phyloP scores from a whole-genome alignment of 2,888 invertebrate species.

The Pinctada fucata region DNA sequence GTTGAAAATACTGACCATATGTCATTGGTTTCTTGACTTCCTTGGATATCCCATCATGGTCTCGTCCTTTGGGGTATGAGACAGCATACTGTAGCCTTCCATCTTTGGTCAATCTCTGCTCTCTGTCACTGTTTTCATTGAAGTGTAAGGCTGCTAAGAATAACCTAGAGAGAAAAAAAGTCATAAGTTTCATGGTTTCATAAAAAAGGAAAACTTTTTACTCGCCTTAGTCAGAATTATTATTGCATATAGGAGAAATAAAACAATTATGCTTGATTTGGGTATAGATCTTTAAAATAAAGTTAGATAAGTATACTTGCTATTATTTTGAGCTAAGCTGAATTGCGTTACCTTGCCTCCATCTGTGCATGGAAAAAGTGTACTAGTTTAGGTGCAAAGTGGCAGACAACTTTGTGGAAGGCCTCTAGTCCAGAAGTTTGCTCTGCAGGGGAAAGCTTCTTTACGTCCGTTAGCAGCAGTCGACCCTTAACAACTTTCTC shows the following conservation, averaged over 20 bases:
- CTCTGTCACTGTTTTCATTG: background rate
- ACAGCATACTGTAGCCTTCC: constrained; percentile 1
- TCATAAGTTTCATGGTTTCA: too few relatives aligned
- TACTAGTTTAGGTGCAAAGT: constrained; percentile 42
- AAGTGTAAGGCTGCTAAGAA: background rate
- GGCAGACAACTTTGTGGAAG: constrained; percentile 41
- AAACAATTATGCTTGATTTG: too few relatives aligned
- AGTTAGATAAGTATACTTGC: too few relatives aligned
- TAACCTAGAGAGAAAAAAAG: background rate
- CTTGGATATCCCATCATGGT: constrained; percentile 11
- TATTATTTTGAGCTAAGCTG: too few relatives aligned
- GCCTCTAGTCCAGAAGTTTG: constrained; percentile 45
- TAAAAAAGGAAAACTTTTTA: too few relatives aligned
- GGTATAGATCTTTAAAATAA: too few relatives aligned
- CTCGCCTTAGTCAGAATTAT: too few relatives aligned
- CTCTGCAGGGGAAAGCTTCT: constrained; percentile 41
- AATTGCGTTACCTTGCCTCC: constrained; percentile 30
- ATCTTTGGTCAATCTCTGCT: background rate
- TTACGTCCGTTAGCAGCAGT: constrained; percentile 34
- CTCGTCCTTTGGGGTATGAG: constrained; percentile 9
- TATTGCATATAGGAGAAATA: too few relatives aligned
- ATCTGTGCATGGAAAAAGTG: constrained; percentile 39
- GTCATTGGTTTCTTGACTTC: background rate
- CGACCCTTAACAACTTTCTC: constrained; percentile 29
- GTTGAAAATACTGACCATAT: too few relatives aligned